A percentile compares a stretch with the other conserved stretches of the same genome.
These are phyloP conservation scores for Zaprionus lachaisei DNA, from an alignment of 1,140 invertebrate species.

Conservation along the genomic window DNA sequence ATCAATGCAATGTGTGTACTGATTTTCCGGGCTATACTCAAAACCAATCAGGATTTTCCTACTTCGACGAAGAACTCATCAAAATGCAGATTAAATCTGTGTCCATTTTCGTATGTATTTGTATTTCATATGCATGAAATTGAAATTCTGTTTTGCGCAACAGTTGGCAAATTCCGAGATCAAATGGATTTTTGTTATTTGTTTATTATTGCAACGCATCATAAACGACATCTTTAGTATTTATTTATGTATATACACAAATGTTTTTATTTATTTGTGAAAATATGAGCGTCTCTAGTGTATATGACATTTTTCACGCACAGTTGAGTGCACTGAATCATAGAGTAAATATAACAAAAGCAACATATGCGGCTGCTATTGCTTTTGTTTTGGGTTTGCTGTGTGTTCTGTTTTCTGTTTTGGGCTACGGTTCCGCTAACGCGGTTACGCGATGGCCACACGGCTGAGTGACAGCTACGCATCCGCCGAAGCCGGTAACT, in stretches of 20 bases:
- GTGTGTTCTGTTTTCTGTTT: constrained; percentile 1
- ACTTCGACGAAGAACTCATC: constrained; percentile 27
- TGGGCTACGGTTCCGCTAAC: constrained; percentile 7
- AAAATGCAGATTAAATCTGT: constrained; percentile 71
- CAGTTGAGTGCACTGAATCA: constrained; percentile 46
- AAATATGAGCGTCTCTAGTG: constrained; percentile 53
- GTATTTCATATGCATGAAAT: constrained; percentile 17
- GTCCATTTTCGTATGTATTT: constrained; percentile 20
- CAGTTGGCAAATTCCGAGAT: constrained; percentile 53
- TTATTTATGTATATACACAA: constrained; percentile 3
- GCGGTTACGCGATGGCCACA: constrained; percentile 38
- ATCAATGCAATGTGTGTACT: too few relatives aligned
- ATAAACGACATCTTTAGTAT: neutral
- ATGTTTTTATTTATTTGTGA: constrained; percentile 26
- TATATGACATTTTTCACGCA: constrained; percentile 47
- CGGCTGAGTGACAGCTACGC: constrained; percentile 61
- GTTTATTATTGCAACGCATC: neutral
- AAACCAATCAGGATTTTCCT: constrained; percentile 6
- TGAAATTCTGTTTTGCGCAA: constrained; percentile 59
- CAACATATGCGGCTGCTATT: neutral
- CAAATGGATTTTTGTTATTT: constrained; percentile 13
- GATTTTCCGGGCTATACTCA: constrained; percentile 18
- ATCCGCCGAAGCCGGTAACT: constrained; percentile 51
- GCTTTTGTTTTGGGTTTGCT: constrained; percentile 2
- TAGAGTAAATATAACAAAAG: constrained; percentile 45